A percentile compares a stretch with the other conserved stretches of the same genome.
These are phyloP conservation scores for Synanthedon formicaeformis DNA, from an alignment of 2,888 invertebrate species.

Conservation along the genomic window DNA sequence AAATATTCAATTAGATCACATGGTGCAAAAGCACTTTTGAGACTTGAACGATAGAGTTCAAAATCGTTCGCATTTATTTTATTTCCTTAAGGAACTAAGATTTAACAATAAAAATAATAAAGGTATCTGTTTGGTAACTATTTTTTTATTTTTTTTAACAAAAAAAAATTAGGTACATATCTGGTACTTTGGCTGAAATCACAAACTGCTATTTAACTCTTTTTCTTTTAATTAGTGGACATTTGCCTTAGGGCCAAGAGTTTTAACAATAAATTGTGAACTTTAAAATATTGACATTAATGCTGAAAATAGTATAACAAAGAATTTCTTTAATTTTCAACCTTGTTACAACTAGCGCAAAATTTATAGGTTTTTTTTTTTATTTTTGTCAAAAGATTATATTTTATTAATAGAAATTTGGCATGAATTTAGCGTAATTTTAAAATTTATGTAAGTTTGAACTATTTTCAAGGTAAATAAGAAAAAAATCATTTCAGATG, in stretches of 20 bases:
- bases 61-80: slow-evolving; percentile 9
- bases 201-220: slow-evolving; percentile 8
- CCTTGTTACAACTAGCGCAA: too few relatives aligned
- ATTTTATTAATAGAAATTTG: too few relatives aligned
- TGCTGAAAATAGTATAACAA: too few relatives aligned
- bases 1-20: slow-evolving; percentile 29
- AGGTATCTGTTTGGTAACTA: slow-evolving; percentile 24
- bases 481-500: not conserved
- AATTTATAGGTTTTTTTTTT: too few relatives aligned
- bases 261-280: too few relatives aligned
- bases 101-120: slow-evolving; percentile 16
- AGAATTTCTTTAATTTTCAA: too few relatives aligned
- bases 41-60: slow-evolving; percentile 14
- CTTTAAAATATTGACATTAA: too few relatives aligned
- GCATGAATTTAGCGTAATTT: slow-evolving; percentile 1
- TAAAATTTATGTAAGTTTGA: not conserved
- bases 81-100: slow-evolving; percentile 5
- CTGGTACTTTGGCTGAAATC: slow-evolving; percentile 9
- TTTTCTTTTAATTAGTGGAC: too few relatives aligned
- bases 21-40: slow-evolving; percentile 30
- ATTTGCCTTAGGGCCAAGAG: too few relatives aligned
- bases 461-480: slow-evolving; percentile 1
- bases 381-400: too few relatives aligned
- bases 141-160: slow-evolving; percentile 14
- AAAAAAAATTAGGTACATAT: slow-evolving; percentile 28